Percentiles rank a stretch among this genome's conserved stretches.
Evolutionary conservation across 1,140 invertebrate genomes (phyloP).

Genomic region (Papilio glaucus): DNA sequence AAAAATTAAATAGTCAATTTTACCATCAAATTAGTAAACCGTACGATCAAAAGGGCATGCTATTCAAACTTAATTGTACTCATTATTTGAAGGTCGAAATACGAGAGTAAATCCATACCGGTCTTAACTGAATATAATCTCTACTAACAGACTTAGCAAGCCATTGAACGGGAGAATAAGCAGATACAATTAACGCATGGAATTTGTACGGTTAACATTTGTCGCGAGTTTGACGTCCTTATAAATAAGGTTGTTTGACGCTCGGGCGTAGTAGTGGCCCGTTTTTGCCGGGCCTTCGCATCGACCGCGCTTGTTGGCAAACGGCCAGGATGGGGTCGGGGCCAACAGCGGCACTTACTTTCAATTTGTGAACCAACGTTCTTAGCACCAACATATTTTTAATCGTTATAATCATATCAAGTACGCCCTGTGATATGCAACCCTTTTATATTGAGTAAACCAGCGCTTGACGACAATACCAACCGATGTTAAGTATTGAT

Average conservation of each 20-base stretch:
- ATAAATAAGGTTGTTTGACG: slow-evolving; percentile 26
- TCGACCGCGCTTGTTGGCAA: slow-evolving; percentile 69
- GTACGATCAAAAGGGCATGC: not conserved
- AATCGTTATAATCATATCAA: slow-evolving; percentile 47
- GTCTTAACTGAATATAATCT: not conserved
- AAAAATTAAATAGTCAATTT: too few species aligned
- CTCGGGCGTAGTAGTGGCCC: slow-evolving; percentile 39
- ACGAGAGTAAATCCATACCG: not conserved
- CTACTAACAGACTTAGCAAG: not conserved
- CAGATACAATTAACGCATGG: not conserved
- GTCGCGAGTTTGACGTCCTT: slow-evolving; percentile 12
- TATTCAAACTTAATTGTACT: not conserved
- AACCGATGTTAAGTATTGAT: too few species aligned
- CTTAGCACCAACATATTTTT: slow-evolving; percentile 48
- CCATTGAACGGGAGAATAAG: not conserved
- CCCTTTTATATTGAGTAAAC: not conserved
- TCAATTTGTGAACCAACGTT: slow-evolving; percentile 60
- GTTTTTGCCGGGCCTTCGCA: slow-evolving; percentile 48
- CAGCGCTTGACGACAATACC: not conserved
- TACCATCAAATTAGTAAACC: too few species aligned
- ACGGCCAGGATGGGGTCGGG: slow-evolving; percentile 56
- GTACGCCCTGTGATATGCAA: slow-evolving; percentile 33
- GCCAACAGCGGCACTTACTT: slow-evolving; percentile 57
- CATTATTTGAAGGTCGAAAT: not conserved
- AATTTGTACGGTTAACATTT: slow-evolving; percentile 1